Conservation (phyloP, 2,113 vertebrate genomes). For the Gasterosteus nipponicus region DNA sequence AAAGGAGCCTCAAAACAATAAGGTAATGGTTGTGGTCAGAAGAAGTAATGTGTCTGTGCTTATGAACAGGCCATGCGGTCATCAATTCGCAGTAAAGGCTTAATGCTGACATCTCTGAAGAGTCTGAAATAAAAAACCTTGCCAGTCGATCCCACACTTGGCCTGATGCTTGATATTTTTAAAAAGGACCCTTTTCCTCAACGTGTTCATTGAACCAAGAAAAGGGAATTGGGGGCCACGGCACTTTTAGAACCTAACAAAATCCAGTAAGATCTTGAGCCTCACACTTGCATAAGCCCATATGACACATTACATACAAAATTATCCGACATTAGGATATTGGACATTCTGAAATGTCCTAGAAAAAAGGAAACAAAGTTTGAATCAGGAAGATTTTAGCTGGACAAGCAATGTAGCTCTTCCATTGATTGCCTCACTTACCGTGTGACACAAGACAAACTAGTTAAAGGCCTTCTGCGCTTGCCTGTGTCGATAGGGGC, state of each 20-base stretch:
- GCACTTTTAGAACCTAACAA: conserved; percentile 1
- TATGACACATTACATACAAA: conserved; percentile 16
- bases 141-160: conserved; percentile 61
- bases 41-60: conserved; percentile 46
- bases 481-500: conserved; percentile 31
- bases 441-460: conserved; percentile 65
- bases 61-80: conserved; percentile 37
- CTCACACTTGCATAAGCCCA: conserved; percentile 1
- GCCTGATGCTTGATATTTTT: conserved; percentile 48
- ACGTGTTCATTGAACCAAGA: conserved; percentile 24
- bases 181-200: conserved; percentile 56
- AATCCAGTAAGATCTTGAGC: background rate
- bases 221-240: background rate
- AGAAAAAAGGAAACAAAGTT: conserved; percentile 14
- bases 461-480: conserved; percentile 48
- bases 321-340: conserved; percentile 10
- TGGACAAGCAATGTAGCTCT: conserved; percentile 38
- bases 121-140: conserved; percentile 66
- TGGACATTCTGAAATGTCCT: background rate
- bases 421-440: conserved; percentile 62
- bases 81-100: conserved; percentile 58
- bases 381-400: conserved; percentile 39
- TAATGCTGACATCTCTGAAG: conserved; percentile 69
- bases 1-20: conserved; percentile 46
- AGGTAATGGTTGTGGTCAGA: conserved; percentile 45